Conservation (phyloP, 2,113 vertebrate species). For the Platichthys flesus region DNA sequence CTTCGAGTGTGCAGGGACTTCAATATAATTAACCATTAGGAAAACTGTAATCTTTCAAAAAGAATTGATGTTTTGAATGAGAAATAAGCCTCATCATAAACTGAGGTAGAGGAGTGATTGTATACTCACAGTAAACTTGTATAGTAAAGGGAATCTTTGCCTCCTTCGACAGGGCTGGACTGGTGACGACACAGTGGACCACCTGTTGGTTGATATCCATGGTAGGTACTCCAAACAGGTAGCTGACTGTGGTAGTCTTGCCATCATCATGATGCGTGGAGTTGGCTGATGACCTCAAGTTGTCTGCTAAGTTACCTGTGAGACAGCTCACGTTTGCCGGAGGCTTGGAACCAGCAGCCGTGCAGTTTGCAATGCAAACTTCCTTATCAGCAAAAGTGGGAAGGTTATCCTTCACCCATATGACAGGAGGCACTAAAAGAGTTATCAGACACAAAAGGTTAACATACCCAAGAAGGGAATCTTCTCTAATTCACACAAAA, state of each 20-base stretch:
- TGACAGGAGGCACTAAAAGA: conserved; percentile 55
- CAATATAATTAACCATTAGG: too few species aligned
- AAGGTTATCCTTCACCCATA: neutral
- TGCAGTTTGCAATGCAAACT: conserved; percentile 52
- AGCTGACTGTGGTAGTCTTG: conserved; percentile 51
- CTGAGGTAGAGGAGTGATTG: neutral
- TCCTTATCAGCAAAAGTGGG: conserved; percentile 23
- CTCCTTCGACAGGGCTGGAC: neutral
- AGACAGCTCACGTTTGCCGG: conserved; percentile 54
- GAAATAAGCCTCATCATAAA: neutral
- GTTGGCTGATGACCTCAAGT: neutral
- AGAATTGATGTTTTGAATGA: neutral
- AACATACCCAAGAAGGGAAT: neutral
- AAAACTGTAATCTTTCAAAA: neutral
- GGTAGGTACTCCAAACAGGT: conserved; percentile 48
- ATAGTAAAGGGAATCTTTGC: conserved; percentile 25
- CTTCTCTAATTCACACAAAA: neutral
- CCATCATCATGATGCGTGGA: conserved; percentile 18
- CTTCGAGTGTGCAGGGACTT: conserved; percentile 31
- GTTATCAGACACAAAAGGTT: neutral
- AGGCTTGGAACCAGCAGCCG: conserved; percentile 57
- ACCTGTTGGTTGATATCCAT: conserved; percentile 24
- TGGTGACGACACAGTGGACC: conserved; percentile 60
- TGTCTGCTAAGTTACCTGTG: neutral
- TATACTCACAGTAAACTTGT: conserved; percentile 64